Evolutionary conservation across 2,888 invertebrate genomes (phyloP).

Genomic region (Oasisia sp.): DNA sequence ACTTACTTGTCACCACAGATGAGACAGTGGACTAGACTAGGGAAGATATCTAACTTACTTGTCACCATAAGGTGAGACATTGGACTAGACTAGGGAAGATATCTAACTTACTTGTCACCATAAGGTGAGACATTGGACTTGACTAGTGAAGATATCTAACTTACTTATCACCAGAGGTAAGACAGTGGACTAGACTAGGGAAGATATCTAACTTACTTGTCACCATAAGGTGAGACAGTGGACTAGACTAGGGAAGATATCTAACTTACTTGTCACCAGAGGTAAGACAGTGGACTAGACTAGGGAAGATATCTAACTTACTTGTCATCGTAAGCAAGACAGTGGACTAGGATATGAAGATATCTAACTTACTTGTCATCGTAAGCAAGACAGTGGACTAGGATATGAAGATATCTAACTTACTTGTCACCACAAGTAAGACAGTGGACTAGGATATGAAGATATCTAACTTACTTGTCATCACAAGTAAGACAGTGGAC

Average conservation of each 20-base stretch:
- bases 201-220: constrained; percentile 69
- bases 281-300: no score
- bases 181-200: constrained; percentile 76
- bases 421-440: constrained; percentile 82
- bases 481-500: constrained; percentile 89
- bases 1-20: constrained; percentile 80
- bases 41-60: constrained; percentile 66
- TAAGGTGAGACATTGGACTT: constrained; percentile 84
- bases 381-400: no score
- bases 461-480: constrained; percentile 81
- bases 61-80: constrained; percentile 86
- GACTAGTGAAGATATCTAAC: constrained; percentile 67
- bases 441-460: constrained; percentile 92
- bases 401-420: constrained; percentile 45
- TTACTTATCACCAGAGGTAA: constrained; percentile 83
- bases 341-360: no score
- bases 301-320: no score
- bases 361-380: no score
- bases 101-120: constrained; percentile 71
- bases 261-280: no score
- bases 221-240: constrained; percentile 87
- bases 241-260: constrained; percentile 59
- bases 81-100: constrained; percentile 91
- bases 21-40: constrained; percentile 79
- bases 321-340: no score